Evolutionary conservation across 2,888 invertebrate genomes (phyloP).

Genomic region (Ornithoptera alexandrae): DNA sequence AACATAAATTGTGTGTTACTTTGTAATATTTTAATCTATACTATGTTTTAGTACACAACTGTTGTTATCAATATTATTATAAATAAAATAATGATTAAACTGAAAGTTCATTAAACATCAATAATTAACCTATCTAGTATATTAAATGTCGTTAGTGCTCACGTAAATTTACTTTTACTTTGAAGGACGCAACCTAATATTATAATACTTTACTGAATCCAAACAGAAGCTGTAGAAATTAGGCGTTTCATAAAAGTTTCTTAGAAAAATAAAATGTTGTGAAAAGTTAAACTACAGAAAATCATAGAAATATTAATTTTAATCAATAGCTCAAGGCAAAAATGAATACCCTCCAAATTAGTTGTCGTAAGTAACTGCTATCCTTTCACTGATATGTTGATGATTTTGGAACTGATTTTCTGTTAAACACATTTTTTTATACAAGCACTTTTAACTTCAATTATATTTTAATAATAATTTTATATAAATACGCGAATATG

Average conservation of each 20-base stretch:
- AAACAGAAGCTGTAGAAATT: background rate
- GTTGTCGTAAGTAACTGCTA: background rate
- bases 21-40: background rate
- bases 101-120: background rate
- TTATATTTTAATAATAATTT: too few relatives aligned
- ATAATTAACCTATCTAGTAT: background rate
- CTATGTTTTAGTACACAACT: background rate
- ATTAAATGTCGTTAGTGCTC: background rate
- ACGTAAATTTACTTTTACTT: background rate
- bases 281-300: background rate
- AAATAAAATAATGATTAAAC: background rate
- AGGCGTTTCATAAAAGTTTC: background rate
- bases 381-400: background rate
- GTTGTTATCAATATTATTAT: background rate
- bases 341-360: background rate
- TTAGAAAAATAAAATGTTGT: background rate
- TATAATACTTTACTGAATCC: background rate
- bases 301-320: background rate
- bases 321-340: background rate
- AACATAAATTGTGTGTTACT: too few relatives aligned
- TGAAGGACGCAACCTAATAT: background rate
- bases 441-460: background rate
- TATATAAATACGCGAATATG: too few relatives aligned
- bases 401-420: background rate
- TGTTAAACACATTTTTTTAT: background rate